These are phyloP conservation scores for Xenopus petersii DNA, from an alignment of 2,797 vertebrate species.

Conservation along the genomic window DNA sequence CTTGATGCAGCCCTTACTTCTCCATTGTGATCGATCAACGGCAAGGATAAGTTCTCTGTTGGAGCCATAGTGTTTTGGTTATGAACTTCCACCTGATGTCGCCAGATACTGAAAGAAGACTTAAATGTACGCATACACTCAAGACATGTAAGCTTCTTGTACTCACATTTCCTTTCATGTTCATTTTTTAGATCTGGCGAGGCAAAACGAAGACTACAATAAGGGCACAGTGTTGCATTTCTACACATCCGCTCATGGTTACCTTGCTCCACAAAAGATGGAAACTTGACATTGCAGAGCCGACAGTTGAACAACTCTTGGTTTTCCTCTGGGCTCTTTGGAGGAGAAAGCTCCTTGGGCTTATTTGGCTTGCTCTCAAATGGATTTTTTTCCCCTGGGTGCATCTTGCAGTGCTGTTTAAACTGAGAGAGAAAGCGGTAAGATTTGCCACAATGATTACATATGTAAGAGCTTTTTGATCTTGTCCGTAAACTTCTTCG, in stretches of 20 bases:
- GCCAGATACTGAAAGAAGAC: conserved; percentile 98
- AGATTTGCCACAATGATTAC: conserved; percentile 87
- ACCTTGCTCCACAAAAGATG: conserved; percentile 86
- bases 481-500: conserved; percentile 81
- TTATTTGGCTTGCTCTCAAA: conserved; percentile 65
- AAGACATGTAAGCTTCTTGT: conserved; percentile 93
- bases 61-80: conserved; percentile 97
- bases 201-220: conserved; percentile 93
- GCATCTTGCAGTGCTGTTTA: conserved; percentile 91
- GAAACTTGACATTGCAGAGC: conserved; percentile 89
- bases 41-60: conserved; percentile 77
- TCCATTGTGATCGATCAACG: conserved; percentile 72
- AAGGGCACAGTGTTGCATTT: conserved; percentile 89
- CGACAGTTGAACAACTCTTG: conserved; percentile 81
- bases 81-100: conserved; percentile 97
- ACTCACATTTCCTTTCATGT: conserved; percentile 90
- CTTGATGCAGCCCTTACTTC: conserved; percentile 63
- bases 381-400: conserved; percentile 79
- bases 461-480: conserved; percentile 78
- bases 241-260: conserved; percentile 92
- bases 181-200: conserved; percentile 85
- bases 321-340: conserved; percentile 68
- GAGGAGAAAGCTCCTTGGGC: conserved; percentile 70
- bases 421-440: conserved; percentile 93
- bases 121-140: conserved; percentile 99